phyloP scores from a whole-genome alignment of 92 coral and sea anemone genomes.

The Palythoa grandis region DNA sequence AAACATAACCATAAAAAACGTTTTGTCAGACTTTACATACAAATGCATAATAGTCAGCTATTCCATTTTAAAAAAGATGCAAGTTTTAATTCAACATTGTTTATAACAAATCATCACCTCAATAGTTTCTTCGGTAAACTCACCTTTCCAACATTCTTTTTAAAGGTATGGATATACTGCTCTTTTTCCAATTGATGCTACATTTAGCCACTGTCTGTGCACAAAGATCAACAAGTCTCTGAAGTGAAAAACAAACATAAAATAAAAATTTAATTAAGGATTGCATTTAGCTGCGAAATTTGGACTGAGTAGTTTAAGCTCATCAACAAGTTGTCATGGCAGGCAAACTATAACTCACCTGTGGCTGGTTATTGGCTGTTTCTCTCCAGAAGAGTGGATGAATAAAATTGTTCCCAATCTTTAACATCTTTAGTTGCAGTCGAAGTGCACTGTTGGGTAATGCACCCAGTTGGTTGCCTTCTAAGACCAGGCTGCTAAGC shows the following conservation, averaged over 20 bases:
- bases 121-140: neutral
- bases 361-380: slow-evolving; percentile 87
- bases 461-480: slow-evolving; percentile 95
- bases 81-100: no score
- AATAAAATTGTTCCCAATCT: slow-evolving; percentile 77
- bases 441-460: slow-evolving; percentile 74
- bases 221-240: slow-evolving; percentile 78
- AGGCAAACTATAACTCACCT: slow-evolving; percentile 50
- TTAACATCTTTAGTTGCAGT: slow-evolving; percentile 70
- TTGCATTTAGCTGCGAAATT: no score
- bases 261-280: no score
- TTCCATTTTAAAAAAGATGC: no score
- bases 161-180: slow-evolving; percentile 53
- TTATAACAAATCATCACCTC: no score
- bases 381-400: slow-evolving; percentile 97
- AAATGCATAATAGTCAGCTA: no score
- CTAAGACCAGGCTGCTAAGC: slow-evolving; percentile 78
- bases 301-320: no score
- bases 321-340: neutral
- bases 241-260: neutral
- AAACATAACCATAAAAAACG: no score
- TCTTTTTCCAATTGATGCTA: slow-evolving; percentile 49
- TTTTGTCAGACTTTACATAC: no score
- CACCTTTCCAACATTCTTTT: slow-evolving; percentile 70
- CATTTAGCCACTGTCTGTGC: slow-evolving; percentile 60